Percentiles rank a stretch among this genome's conserved stretches.
Evolutionary conservation across 2,888 invertebrate species (phyloP).

Genomic region (Sphinx pinastri): DNA sequence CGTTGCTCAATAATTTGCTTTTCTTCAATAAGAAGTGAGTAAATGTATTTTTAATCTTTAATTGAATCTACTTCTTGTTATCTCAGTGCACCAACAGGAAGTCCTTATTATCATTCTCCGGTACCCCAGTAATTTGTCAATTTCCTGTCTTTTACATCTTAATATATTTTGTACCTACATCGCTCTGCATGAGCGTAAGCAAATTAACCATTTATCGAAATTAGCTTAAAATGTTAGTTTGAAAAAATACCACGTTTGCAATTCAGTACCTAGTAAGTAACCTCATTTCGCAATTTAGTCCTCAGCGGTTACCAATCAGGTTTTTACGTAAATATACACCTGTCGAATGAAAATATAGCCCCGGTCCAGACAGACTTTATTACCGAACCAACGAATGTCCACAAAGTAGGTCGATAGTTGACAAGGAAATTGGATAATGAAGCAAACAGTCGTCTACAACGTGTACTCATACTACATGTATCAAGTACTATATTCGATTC

Average conservation of each 20-base stretch:
- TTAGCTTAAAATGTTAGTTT: not conserved
- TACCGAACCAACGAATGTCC: constrained; percentile 36
- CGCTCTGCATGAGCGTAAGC: not conserved
- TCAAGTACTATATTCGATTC: constrained; percentile 11
- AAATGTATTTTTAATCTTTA: not conserved
- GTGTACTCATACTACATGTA: constrained; percentile 7
- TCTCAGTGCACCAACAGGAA: constrained; percentile 30
- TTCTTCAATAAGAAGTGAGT: not conserved
- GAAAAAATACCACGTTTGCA: constrained; percentile 11
- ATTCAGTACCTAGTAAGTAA: constrained; percentile 29
- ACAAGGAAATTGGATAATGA: constrained; percentile 78
- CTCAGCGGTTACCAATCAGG: constrained; percentile 11
- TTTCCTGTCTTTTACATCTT: not conserved
- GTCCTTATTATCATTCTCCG: constrained; percentile 37
- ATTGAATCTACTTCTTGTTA: not conserved
- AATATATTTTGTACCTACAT: not conserved
- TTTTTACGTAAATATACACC: constrained; percentile 23
- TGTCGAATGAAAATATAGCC: not conserved
- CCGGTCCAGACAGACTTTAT: constrained; percentile 3
- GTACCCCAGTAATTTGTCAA: constrained; percentile 6
- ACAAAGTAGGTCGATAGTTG: constrained; percentile 62
- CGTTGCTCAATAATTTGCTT: not conserved
- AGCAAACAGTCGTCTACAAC: constrained; percentile 70
- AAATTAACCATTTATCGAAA: not conserved
- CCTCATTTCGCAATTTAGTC: constrained; percentile 28